These are phyloP conservation scores for Anorthoa munda DNA, from an alignment of 2,888 invertebrate genomes.

Conservation along the genomic window DNA sequence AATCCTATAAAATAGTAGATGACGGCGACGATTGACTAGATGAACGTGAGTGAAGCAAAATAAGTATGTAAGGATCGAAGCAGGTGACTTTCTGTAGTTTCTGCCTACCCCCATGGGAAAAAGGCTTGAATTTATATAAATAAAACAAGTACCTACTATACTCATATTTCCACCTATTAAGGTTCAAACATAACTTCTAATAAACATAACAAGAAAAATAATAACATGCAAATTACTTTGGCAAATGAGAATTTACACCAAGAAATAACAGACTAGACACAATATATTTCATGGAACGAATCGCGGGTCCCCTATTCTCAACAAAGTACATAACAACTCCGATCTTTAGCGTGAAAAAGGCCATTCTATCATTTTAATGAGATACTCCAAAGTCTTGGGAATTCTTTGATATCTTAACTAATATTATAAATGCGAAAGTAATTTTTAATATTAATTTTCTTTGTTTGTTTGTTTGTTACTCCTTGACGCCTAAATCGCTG, in stretches of 20 bases:
- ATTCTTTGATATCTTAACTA: slow-evolving; percentile 38
- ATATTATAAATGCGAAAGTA: no score
- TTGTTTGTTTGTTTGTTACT: no score
- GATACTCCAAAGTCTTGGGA: slow-evolving; percentile 37
- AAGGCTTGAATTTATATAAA: no score
- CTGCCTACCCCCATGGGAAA: no score
- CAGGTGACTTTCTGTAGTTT: no score
- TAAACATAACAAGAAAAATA: slow-evolving; percentile 28
- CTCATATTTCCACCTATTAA: slow-evolving; percentile 7
- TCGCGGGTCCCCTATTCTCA: not conserved
- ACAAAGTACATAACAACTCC: slow-evolving; percentile 34
- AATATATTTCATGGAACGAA: slow-evolving; percentile 15
- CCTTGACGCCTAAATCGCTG: no score
- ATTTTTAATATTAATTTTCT: no score
- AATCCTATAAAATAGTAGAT: no score
- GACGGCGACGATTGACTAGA: no score
- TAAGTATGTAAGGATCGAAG: no score
- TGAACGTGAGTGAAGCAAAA: no score
- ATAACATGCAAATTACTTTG: slow-evolving; percentile 38
- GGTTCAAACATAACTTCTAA: slow-evolving; percentile 26
- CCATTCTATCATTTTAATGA: slow-evolving; percentile 56
- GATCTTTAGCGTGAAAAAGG: slow-evolving; percentile 34
- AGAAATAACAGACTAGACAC: slow-evolving; percentile 18
- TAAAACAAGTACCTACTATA: no score
- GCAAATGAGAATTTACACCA: slow-evolving; percentile 38